phyloP scores from a whole-genome alignment of 2,888 invertebrate species.

The Drosophila borborema region DNA sequence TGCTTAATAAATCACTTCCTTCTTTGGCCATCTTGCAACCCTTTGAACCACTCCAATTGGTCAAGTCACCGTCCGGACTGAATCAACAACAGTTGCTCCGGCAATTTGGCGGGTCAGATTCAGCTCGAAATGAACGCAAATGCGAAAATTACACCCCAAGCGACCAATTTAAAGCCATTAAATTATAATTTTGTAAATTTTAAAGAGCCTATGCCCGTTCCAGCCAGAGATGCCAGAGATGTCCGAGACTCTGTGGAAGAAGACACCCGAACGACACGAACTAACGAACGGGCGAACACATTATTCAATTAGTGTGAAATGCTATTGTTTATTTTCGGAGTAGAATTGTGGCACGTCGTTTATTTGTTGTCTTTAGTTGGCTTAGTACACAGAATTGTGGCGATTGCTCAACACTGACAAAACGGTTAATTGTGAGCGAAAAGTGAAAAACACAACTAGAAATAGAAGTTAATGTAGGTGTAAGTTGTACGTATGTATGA shows the following conservation, averaged over 20 bases:
- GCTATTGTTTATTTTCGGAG: constrained; percentile 67
- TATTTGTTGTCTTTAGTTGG: constrained; percentile 11
- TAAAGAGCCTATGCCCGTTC: constrained; percentile 42
- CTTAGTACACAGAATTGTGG: constrained; percentile 36
- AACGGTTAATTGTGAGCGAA: constrained; percentile 43
- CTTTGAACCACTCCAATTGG: constrained; percentile 34
- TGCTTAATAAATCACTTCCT: neutral
- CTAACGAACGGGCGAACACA: constrained; percentile 41
- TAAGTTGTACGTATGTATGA: neutral
- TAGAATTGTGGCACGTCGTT: constrained; percentile 36
- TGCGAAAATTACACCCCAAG: constrained; percentile 81
- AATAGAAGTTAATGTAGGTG: constrained; percentile 29
- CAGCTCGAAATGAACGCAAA: constrained; percentile 72
- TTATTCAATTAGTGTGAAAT: constrained; percentile 72
- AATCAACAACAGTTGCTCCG: constrained; percentile 33
- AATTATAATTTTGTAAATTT: constrained; percentile 77
- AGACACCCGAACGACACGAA: constrained; percentile 57
- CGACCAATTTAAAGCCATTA: constrained; percentile 80
- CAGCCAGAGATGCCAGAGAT: constrained; percentile 21
- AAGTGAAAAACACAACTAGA: constrained; percentile 43
- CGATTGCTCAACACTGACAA: constrained; percentile 52
- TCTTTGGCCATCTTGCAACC: constrained; percentile 5
- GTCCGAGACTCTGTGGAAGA: constrained; percentile 34
- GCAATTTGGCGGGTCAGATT: constrained; percentile 51
- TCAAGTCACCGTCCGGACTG: constrained; percentile 40